Evolutionary conservation across 2,888 invertebrate species (phyloP).

Genomic region (Catocala fraxini): DNA sequence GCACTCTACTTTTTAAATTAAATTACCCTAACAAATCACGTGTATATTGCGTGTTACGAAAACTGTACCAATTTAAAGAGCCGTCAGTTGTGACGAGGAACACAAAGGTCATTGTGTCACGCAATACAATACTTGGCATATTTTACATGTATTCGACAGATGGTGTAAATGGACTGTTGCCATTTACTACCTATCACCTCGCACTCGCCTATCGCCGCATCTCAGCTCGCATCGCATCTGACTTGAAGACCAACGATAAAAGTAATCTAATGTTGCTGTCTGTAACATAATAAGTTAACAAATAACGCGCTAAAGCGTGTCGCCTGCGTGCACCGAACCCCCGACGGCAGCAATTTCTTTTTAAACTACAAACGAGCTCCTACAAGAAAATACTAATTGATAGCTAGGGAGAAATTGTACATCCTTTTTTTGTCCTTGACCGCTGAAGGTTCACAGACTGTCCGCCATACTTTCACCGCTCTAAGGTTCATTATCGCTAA

Average conservation of each 20-base stretch:
- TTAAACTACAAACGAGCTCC: background rate
- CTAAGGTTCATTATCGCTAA: conserved; percentile 29
- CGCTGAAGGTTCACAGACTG: conserved; percentile 38
- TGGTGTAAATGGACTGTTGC: background rate
- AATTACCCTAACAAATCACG: too few species aligned
- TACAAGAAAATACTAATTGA: conserved; percentile 21
- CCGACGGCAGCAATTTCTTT: background rate
- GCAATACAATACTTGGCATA: conserved; percentile 1
- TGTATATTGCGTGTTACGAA: background rate
- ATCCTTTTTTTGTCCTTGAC: conserved; percentile 50
- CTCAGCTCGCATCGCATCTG: too few species aligned
- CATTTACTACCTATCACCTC: background rate
- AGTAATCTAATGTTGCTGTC: background rate
- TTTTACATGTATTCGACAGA: conserved; percentile 3
- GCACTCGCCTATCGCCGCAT: background rate
- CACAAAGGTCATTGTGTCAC: conserved; percentile 9
- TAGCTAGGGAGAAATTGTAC: conserved; percentile 20
- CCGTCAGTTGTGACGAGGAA: background rate
- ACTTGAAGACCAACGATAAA: background rate
- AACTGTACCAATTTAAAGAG: background rate
- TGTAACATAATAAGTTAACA: background rate
- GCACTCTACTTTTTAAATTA: too few species aligned
- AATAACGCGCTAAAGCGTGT: too few species aligned
- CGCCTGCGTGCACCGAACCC: too few species aligned
- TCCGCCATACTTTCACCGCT: conserved; percentile 10